These are phyloP conservation scores for Cossypha heuglini DNA, from an alignment of 2,797 vertebrate species.

Conservation along the genomic window DNA sequence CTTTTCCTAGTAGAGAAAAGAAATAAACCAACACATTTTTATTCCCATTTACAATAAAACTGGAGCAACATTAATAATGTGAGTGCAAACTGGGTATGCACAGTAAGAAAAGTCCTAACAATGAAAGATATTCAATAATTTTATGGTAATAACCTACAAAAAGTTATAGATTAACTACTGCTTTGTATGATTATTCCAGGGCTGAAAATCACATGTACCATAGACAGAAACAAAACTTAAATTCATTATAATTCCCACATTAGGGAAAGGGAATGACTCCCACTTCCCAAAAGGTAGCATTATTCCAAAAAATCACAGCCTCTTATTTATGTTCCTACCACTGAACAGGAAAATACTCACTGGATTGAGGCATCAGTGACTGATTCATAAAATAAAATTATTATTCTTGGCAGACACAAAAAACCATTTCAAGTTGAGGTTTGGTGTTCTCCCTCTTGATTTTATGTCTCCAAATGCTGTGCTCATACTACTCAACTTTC, in stretches of 20 bases:
- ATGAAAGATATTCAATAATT: neutral
- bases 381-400: neutral
- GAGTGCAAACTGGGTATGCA: neutral
- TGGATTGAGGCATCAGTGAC: neutral
- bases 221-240: neutral
- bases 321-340: neutral
- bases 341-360: neutral
- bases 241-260: rapidly evolving
- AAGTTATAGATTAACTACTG: neutral
- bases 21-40: neutral
- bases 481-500: neutral
- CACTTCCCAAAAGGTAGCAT: neutral
- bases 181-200: neutral
- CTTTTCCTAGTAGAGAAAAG: neutral
- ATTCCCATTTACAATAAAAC: neutral
- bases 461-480: neutral
- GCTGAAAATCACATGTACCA: neutral
- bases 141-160: neutral
- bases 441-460: neutral
- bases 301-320: neutral
- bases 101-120: neutral
- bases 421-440: neutral
- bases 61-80: neutral
- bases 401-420: neutral
- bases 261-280: rapidly evolving